These are phyloP conservation scores for Plodia interpunctella DNA, from an alignment of 1,140 invertebrate species.

Conservation along the genomic window DNA sequence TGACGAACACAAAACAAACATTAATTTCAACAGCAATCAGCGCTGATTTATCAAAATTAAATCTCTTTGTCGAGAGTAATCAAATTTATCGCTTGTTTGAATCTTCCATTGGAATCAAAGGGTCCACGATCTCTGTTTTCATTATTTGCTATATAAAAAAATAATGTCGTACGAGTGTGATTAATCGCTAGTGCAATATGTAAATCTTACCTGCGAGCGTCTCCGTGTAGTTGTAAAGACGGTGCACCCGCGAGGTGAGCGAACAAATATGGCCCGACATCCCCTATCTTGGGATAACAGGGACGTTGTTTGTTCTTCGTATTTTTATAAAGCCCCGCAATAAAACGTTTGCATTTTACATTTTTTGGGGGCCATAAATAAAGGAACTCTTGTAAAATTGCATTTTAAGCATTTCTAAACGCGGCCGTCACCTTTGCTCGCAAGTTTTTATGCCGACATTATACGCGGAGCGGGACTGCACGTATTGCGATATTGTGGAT, in stretches of 20 bases:
- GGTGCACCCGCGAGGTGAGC: constrained; percentile 24
- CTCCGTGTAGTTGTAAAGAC: constrained; percentile 25
- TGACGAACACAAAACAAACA: constrained; percentile 37
- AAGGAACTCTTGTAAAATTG: constrained; percentile 67
- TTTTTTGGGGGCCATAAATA: constrained; percentile 74
- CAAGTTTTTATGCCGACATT: constrained; percentile 4
- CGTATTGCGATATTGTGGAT: constrained; percentile 41
- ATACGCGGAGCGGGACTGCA: constrained; percentile 28
- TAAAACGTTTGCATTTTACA: constrained; percentile 74
- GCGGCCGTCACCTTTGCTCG: constrained; percentile 53
- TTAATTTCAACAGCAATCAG: constrained; percentile 62
- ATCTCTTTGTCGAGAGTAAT: constrained; percentile 71
- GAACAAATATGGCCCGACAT: constrained; percentile 56
- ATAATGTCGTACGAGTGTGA: constrained; percentile 4
- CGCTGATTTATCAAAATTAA: constrained; percentile 73
- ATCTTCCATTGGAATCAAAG: constrained; percentile 63
- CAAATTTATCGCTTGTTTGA: constrained; percentile 72
- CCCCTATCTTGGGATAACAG: constrained; percentile 61
- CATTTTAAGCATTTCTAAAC: constrained; percentile 72
- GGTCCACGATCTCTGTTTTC: constrained; percentile 51
- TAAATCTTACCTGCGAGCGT: constrained; percentile 24
- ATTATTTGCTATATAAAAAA: constrained; percentile 21
- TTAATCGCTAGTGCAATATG: neutral
- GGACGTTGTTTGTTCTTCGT: constrained; percentile 70
- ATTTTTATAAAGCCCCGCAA: constrained; percentile 67